A percentile compares a stretch with the other conserved stretches of the same genome.
phyloP scores from a whole-genome alignment of 2,797 vertebrate species.

The Enoplosus armatus region DNA sequence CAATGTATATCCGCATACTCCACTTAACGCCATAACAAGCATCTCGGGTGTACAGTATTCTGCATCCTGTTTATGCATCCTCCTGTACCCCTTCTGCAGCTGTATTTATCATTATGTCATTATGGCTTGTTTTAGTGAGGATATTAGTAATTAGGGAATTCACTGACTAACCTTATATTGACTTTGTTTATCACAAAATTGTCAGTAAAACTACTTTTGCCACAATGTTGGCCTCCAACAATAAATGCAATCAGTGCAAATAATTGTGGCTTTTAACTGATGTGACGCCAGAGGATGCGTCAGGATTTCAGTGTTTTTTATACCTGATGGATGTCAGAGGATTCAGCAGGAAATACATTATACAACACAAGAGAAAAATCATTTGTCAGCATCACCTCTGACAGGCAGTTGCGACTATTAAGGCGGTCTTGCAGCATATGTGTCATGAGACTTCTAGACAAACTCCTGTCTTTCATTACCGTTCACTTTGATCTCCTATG shows the following conservation, averaged over 20 bases:
- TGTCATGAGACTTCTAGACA: slow-evolving; percentile 38
- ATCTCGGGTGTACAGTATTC: slow-evolving; percentile 51
- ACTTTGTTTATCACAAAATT: background rate
- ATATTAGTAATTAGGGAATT: background rate
- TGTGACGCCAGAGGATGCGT: background rate
- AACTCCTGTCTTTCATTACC: slow-evolving; percentile 46
- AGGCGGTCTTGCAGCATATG: background rate
- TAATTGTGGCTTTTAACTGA: background rate
- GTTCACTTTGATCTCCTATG: slow-evolving; percentile 46
- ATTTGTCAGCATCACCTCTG: slow-evolving; percentile 31
- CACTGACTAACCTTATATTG: background rate
- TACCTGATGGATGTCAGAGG: background rate
- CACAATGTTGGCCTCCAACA: background rate
- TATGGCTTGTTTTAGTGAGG: background rate
- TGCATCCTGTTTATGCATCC: slow-evolving; percentile 69
- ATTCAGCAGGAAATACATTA: slow-evolving; percentile 10
- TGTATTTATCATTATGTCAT: slow-evolving; percentile 61
- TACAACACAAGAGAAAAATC: slow-evolving; percentile 3
- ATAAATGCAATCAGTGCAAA: background rate
- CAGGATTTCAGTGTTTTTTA: background rate
- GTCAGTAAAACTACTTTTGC: background rate
- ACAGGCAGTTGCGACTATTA: slow-evolving; percentile 5
- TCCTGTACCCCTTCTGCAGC: slow-evolving; percentile 40
- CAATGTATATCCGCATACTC: slow-evolving; percentile 19
- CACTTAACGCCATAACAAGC: slow-evolving; percentile 26